These are phyloP conservation scores for Cricetomys ansorgei DNA, from an alignment of 2,113 vertebrate genomes.

Conservation along the genomic window DNA sequence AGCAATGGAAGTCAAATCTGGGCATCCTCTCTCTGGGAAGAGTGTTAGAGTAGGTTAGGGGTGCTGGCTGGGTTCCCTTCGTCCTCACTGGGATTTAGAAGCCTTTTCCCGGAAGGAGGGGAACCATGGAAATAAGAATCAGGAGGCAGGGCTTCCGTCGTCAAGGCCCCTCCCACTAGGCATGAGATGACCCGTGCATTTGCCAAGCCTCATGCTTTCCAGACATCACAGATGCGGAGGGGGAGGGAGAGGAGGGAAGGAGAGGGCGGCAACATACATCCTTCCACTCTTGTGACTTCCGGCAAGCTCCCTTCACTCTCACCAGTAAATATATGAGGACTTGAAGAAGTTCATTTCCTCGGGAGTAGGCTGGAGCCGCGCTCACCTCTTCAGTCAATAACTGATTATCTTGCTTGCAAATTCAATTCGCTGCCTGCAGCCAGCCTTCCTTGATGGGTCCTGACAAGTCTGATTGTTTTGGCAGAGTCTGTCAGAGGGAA, in stretches of 20 bases:
- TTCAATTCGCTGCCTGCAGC: conserved; percentile 48
- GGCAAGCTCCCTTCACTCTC: neutral
- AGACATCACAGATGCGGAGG: rapidly evolving
- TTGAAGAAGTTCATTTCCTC: conserved; percentile 58
- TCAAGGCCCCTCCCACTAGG: neutral
- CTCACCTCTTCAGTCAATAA: conserved; percentile 58
- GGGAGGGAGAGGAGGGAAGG: rapidly evolving
- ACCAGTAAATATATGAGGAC: conserved; percentile 44
- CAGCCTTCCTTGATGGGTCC: conserved; percentile 14
- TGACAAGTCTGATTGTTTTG: neutral
- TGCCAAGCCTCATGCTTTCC: rapidly evolving
- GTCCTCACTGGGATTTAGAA: neutral
- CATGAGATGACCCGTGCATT: rapidly evolving
- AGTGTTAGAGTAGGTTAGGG: too few species aligned
- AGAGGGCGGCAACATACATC: neutral
- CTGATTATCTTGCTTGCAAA: conserved; percentile 77
- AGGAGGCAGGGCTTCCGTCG: neutral
- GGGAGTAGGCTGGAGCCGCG: neutral
- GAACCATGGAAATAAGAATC: neutral
- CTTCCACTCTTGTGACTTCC: neutral
- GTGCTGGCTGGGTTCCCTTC: rapidly evolving
- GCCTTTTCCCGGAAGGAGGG: neutral
- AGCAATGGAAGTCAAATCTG: too few species aligned
- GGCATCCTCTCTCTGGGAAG: rapidly evolving
- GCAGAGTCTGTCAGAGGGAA: neutral